Evolutionary conservation across 1,140 invertebrate genomes (phyloP).

Genomic region (Conus ventricosus): DNA sequence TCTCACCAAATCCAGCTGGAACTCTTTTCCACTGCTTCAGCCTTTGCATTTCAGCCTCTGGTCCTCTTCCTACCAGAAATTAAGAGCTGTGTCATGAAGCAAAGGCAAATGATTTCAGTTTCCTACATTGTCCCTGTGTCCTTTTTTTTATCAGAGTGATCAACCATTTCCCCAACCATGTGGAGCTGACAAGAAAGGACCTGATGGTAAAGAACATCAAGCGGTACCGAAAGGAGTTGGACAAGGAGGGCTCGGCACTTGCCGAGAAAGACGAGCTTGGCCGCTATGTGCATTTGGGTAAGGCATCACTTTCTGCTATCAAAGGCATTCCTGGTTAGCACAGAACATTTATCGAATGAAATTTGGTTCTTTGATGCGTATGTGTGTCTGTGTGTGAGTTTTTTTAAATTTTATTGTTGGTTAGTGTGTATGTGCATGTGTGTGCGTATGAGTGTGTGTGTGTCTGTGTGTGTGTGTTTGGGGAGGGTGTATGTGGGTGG

Average conservation of each 20-base stretch:
- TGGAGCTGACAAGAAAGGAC: constrained; percentile 94
- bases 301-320: constrained; percentile 73
- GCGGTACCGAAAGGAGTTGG: constrained; percentile 91
- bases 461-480: neutral
- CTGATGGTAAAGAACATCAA: constrained; percentile 97
- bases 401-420: too few relatives aligned
- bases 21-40: too few relatives aligned
- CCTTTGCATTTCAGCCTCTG: too few relatives aligned
- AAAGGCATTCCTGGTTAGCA: neutral
- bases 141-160: constrained; percentile 75
- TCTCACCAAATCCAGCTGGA: too few relatives aligned
- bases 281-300: constrained; percentile 80
- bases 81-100: too few relatives aligned
- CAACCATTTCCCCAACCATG: constrained; percentile 88
- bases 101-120: too few relatives aligned
- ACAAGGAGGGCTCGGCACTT: constrained; percentile 90
- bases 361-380: neutral
- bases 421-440: neutral
- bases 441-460: neutral
- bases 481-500: too few relatives aligned
- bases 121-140: too few relatives aligned
- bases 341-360: constrained; percentile 68
- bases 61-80: too few relatives aligned
- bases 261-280: constrained; percentile 85
- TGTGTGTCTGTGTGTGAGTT: neutral